Evolutionary conservation across 1,140 invertebrate genomes (phyloP).

Genomic region (Micrasema longulum): DNA sequence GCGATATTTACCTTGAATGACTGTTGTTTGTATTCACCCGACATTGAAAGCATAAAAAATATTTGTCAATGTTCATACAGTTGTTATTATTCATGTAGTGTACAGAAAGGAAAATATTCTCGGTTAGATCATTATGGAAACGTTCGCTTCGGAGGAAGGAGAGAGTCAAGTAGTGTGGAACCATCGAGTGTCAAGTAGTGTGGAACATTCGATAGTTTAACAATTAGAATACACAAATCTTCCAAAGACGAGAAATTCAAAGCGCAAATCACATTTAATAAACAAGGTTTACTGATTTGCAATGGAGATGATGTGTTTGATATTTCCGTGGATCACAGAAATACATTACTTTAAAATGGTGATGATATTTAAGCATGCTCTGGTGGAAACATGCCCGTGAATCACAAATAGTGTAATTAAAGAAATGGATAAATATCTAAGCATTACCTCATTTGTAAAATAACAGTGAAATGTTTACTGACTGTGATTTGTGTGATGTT

Average conservation of each 20-base stretch:
- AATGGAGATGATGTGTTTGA: conserved; percentile 3
- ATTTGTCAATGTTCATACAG: conserved; percentile 50
- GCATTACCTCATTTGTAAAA: background rate
- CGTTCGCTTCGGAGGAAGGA: conserved; percentile 1
- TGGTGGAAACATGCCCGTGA: conserved; percentile 6
- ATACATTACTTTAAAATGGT: background rate
- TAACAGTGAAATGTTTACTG: conserved; percentile 16
- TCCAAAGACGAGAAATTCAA: background rate
- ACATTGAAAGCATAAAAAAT: conserved; percentile 56
- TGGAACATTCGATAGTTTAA: background rate
- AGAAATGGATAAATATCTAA: background rate
- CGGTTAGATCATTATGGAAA: background rate
- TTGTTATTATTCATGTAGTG: conserved; percentile 23
- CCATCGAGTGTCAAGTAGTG: background rate
- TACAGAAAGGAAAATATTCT: conserved; percentile 28
- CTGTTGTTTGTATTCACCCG: conserved; percentile 54
- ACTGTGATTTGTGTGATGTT: conserved; percentile 29
- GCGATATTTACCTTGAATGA: conserved; percentile 55
- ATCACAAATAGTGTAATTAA: too few relatives aligned
- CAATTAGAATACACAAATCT: conserved; percentile 2
- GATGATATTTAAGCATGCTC: conserved; percentile 20
- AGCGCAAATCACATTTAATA: background rate
- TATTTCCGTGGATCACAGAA: background rate
- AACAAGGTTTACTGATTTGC: conserved; percentile 4
- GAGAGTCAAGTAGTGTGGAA: background rate